These are phyloP conservation scores for Ischnus inquisitorius DNA, from an alignment of 2,888 invertebrate genomes.

Conservation along the genomic window DNA sequence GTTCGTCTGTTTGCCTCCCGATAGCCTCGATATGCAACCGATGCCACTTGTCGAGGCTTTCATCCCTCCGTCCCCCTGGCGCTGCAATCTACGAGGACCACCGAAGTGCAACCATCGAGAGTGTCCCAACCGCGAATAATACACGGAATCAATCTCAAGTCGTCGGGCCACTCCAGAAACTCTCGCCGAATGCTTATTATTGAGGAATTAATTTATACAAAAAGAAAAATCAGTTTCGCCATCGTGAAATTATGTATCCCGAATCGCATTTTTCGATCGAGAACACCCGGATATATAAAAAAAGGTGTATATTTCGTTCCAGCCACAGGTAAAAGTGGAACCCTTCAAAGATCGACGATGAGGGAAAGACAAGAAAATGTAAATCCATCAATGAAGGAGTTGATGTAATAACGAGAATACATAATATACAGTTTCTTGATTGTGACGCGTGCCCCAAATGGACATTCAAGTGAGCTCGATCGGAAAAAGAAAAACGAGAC, in stretches of 20 bases:
- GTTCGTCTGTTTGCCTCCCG: slow-evolving; percentile 43
- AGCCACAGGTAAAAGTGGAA: no score
- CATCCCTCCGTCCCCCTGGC: neutral
- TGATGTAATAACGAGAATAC: no score
- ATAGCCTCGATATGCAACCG: slow-evolving; percentile 52
- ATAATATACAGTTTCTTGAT: no score
- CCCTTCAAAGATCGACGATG: no score
- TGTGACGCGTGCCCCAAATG: neutral
- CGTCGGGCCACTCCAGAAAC: slow-evolving; percentile 2
- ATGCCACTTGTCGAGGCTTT: slow-evolving; percentile 53
- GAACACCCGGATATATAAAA: no score
- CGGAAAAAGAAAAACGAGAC: neutral
- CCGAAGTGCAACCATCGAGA: neutral
- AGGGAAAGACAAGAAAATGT: no score
- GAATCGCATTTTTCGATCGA: no score
- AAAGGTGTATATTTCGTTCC: no score
- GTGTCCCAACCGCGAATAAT: slow-evolving; percentile 1
- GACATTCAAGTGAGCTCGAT: neutral
- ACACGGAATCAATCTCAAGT: neutral
- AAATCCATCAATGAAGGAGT: no score
- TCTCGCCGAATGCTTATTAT: neutral
- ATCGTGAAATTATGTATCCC: neutral
- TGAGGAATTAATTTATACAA: neutral
- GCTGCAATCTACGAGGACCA: slow-evolving; percentile 12
- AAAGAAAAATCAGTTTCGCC: neutral